These are phyloP conservation scores for Lepidochrysops patricia DNA, from an alignment of 2,888 invertebrate species.

Conservation along the genomic window DNA sequence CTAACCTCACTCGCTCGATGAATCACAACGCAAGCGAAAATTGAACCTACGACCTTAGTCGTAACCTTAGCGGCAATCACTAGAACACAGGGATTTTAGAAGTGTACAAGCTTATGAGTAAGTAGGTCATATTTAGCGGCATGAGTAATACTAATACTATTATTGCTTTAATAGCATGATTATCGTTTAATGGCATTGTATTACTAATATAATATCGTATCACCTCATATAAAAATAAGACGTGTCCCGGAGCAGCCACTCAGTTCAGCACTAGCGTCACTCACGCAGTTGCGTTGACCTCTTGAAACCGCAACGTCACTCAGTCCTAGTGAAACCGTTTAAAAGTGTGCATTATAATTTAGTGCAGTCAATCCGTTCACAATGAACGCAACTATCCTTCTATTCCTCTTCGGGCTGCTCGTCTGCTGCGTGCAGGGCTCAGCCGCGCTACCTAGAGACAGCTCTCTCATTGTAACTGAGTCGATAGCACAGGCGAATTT, in stretches of 20 bases:
- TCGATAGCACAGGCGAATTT: slow-evolving; percentile 15
- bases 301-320: neutral
- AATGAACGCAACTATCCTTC: slow-evolving; percentile 18
- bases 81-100: neutral
- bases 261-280: neutral
- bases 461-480: slow-evolving; percentile 27
- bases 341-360: neutral
- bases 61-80: neutral
- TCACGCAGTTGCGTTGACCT: neutral
- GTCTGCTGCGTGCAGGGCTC: slow-evolving; percentile 22
- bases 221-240: neutral
- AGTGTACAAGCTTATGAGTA: too few species aligned
- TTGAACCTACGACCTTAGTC: too few species aligned
- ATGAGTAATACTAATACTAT: neutral
- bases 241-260: neutral
- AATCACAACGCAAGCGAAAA: too few species aligned
- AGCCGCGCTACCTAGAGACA: slow-evolving; percentile 33
- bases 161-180: neutral
- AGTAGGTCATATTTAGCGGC: neutral
- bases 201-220: neutral
- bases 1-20: too few species aligned
- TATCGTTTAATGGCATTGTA: neutral
- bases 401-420: slow-evolving; percentile 12
- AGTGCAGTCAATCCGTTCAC: neutral
- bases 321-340: neutral